These are phyloP conservation scores for Budorcas taxicolor DNA, from an alignment of 2,113 vertebrate species.

Conservation along the genomic window DNA sequence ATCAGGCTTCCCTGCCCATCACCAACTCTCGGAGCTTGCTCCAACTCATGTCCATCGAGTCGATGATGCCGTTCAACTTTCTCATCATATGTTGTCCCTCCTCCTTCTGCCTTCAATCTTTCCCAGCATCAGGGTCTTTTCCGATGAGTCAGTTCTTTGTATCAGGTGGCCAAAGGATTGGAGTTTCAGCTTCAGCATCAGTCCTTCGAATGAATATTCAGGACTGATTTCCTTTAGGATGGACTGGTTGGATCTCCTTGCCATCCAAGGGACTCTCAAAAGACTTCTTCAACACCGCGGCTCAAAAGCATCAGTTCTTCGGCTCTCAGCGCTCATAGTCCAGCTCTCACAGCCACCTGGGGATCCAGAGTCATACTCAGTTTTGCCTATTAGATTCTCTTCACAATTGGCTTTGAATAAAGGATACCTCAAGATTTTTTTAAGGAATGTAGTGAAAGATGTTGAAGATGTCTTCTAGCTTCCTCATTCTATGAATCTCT, in stretches of 20 bases:
- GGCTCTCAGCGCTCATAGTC: rapidly evolving
- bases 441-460: neutral
- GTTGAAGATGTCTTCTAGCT: neutral
- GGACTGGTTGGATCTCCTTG: neutral
- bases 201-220: neutral
- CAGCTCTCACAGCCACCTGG: neutral
- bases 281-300: rapidly evolving
- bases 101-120: neutral
- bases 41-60: neutral
- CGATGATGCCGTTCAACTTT: neutral
- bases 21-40: neutral
- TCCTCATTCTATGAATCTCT: neutral
- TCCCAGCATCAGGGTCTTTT: neutral
- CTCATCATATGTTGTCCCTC: neutral
- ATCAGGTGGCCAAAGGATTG: neutral
- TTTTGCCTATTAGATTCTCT: neutral
- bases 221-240: neutral
- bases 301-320: neutral
- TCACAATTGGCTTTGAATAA: neutral
- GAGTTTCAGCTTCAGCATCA: neutral
- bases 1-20: neutral
- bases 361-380: neutral
- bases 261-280: neutral
- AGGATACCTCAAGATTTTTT: neutral
- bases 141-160: neutral